These are phyloP conservation scores for Bombyx huttoni DNA, from an alignment of 2,888 invertebrate genomes.

Conservation along the genomic window DNA sequence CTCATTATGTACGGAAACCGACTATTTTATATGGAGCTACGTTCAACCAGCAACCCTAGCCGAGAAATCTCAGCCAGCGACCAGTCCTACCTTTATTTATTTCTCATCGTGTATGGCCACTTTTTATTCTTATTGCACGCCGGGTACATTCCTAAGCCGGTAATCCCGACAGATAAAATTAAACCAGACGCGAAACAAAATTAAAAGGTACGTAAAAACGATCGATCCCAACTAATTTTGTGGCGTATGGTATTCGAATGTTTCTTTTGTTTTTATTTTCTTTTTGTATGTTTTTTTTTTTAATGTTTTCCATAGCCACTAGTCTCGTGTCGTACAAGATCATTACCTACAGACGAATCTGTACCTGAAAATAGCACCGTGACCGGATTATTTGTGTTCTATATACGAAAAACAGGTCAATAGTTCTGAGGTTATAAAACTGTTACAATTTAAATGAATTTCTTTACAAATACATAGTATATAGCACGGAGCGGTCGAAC, in stretches of 20 bases:
- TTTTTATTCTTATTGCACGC: slow-evolving; percentile 65
- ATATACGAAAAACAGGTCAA: neutral
- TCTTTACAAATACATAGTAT: neutral
- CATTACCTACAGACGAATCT: neutral
- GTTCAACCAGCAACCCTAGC: slow-evolving; percentile 18
- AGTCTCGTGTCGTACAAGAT: too few species aligned
- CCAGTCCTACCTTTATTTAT: slow-evolving; percentile 66
- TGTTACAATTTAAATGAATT: neutral
- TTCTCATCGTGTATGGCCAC: slow-evolving; percentile 55
- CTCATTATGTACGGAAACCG: too few species aligned
- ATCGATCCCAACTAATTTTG: slow-evolving; percentile 66
- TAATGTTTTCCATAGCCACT: neutral
- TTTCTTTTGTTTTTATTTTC: slow-evolving; percentile 20
- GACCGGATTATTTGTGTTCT: neutral
- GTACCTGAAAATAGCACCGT: neutral
- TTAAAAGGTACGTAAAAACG: slow-evolving; percentile 66
- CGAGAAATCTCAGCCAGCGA: slow-evolving; percentile 56
- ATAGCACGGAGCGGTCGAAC: neutral
- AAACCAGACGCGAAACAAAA: slow-evolving; percentile 72
- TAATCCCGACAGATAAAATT: slow-evolving; percentile 72
- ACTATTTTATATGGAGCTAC: slow-evolving; percentile 1
- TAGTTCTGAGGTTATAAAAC: neutral
- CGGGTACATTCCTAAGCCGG: slow-evolving; percentile 69
- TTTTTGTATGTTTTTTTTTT: neutral
- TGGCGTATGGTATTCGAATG: slow-evolving; percentile 48